A percentile compares a stretch with the other conserved stretches of the same genome.
These are phyloP conservation scores for Cheilinus undulatus DNA, from an alignment of 2,113 vertebrate species.

Conservation along the genomic window DNA sequence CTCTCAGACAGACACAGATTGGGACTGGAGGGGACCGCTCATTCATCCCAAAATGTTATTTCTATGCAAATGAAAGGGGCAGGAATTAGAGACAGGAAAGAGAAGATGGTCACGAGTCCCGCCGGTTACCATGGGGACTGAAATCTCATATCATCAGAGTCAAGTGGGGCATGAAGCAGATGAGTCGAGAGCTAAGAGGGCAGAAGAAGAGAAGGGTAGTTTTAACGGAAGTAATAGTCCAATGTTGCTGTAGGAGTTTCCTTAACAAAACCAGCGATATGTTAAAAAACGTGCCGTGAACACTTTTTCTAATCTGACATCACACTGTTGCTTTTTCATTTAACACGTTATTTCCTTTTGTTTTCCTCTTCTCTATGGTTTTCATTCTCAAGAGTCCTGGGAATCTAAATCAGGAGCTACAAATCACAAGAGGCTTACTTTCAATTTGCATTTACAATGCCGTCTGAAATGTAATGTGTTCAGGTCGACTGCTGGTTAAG, in stretches of 20 bases:
- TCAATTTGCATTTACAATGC: no score
- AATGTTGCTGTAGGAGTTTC: not conserved
- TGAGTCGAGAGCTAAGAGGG: slow-evolving; percentile 43
- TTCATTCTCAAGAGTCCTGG: no score
- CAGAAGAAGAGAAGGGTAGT: slow-evolving; percentile 22
- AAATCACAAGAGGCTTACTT: no score
- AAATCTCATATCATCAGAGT: slow-evolving; percentile 78
- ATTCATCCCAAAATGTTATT: slow-evolving; percentile 84
- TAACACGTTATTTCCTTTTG: no score
- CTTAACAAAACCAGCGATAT: not conserved
- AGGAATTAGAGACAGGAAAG: slow-evolving; percentile 79
- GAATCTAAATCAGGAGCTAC: no score
- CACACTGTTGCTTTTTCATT: no score
- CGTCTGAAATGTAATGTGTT: no score
- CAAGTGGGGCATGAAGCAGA: slow-evolving; percentile 69
- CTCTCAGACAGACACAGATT: slow-evolving; percentile 48
- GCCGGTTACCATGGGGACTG: slow-evolving; percentile 87
- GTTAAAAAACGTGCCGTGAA: no score
- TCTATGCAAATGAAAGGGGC: slow-evolving; percentile 86
- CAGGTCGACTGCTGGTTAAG: no score
- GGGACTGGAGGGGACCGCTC: slow-evolving; percentile 67
- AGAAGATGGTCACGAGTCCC: slow-evolving; percentile 64
- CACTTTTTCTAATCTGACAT: no score
- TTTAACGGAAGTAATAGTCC: slow-evolving; percentile 6
- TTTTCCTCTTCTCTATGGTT: no score